Percentiles rank a stretch among this genome's conserved stretches.
phyloP scores from a whole-genome alignment of 92 coral and sea anemone species.

The Pocillopora grandis region DNA sequence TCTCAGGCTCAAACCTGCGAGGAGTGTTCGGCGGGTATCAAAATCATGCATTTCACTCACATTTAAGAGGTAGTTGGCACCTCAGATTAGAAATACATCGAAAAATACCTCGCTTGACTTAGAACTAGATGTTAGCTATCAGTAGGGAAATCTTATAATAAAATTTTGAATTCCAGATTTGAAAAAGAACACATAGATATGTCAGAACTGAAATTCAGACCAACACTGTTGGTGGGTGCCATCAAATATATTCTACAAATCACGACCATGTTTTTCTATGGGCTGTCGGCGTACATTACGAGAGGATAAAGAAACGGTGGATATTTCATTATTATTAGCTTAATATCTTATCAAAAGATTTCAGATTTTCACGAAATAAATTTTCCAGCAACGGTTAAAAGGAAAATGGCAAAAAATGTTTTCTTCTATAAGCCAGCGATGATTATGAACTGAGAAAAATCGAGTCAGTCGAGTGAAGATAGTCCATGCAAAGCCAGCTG shows the following conservation, averaged over 20 bases:
- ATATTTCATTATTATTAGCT: not conserved
- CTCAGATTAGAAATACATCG: too few relatives aligned
- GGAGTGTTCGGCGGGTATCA: too few relatives aligned
- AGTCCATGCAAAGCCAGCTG: too few relatives aligned
- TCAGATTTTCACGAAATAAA: too few relatives aligned
- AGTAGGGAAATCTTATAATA: not conserved
- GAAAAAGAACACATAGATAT: not conserved
- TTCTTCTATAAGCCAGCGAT: not conserved
- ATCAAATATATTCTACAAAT: not conserved
- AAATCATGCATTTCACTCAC: too few relatives aligned
- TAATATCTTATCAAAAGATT: not conserved
- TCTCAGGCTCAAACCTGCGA: too few relatives aligned
- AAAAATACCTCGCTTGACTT: not conserved
- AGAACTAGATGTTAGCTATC: not conserved
- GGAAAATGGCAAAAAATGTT: not conserved
- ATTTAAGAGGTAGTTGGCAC: too few relatives aligned
- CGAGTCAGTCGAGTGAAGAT: too few relatives aligned
- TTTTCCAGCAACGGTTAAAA: too few relatives aligned
- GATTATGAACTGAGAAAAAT: too few relatives aligned
- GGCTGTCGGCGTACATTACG: not conserved
- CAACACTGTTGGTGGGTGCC: not conserved
- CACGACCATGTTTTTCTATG: not conserved
- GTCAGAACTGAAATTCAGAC: not conserved
- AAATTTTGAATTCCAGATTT: constrained; percentile 3
- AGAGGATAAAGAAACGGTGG: not conserved